Percentiles rank a stretch among this genome's conserved stretches.
Evolutionary conservation across 2,113 vertebrate species (phyloP).

Genomic region (Siphamia tubifer): DNA sequence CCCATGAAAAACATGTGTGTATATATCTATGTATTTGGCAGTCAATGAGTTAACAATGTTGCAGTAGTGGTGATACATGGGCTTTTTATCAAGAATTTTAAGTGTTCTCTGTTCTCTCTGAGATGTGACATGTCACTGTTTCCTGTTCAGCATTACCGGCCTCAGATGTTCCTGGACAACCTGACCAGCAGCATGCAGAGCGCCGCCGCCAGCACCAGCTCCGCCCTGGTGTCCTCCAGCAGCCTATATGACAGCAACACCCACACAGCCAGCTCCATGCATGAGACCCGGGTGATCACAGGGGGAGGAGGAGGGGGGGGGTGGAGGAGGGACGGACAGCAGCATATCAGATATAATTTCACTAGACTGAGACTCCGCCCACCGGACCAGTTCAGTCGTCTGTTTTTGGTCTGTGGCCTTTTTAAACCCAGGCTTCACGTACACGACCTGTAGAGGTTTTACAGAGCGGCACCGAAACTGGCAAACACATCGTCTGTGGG

Average conservation of each 20-base stretch:
- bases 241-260: constrained; percentile 79
- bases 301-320: constrained; percentile 68
- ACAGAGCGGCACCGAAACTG: neutral
- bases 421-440: neutral
- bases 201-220: constrained; percentile 80
- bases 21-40: no score
- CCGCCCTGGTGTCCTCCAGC: constrained; percentile 83
- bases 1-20: no score
- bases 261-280: constrained; percentile 79
- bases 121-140: neutral
- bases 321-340: constrained; percentile 44
- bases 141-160: constrained; percentile 87
- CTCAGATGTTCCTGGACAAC: constrained; percentile 96
- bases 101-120: neutral
- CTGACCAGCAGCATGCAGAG: constrained; percentile 88
- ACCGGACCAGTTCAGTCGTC: constrained; percentile 8
- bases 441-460: neutral
- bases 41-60: no score
- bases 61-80: no score
- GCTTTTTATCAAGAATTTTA: no score
- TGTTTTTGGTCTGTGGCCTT: constrained; percentile 4
- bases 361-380: constrained; percentile 80
- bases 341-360: constrained; percentile 91
- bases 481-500: constrained; percentile 6
- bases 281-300: constrained; percentile 85